Base-by-base conservation (phyloP, 2,888 invertebrate genomes). In the Phyllotreta striolata region DNA sequence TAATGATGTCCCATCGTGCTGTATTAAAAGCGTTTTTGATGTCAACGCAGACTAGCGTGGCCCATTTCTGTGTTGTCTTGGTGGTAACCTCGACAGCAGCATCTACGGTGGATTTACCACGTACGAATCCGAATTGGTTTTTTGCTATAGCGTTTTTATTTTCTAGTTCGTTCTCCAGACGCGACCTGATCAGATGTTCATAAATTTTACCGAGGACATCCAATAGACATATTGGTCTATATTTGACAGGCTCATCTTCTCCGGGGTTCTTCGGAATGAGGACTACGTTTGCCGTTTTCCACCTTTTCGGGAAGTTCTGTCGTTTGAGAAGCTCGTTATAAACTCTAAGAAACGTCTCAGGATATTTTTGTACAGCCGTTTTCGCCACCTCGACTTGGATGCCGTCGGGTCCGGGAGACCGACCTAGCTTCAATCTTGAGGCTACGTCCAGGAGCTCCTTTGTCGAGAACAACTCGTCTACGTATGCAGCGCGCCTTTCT, bases 191-290 rank as follows among this genome's bases (percentile, higher is more conserved):
- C 8, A 64, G 13, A 7, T 57, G 52, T 54, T 64, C 65, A n/a
- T 41, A 54, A 7, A 64, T 41, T 39, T 64, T 64, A 34, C 6
- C 46, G 14, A 46, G 13, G 46, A 13, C 13, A 24, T 62, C 44
- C 1, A 57, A n/a, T 9, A 64, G 52, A 24, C 62, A 65, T 8
- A 63, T 47, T 37, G 62, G 62, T 39, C 62, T 64, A 40, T 35
- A 56, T 9, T 43, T 40, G 3, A 10, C 34, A 40, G 7, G 14
- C 24, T 46, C 46, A 24, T 13, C 46, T 14, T n/a, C 46, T 8
- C 6, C 9, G 8, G 35, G 37, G 8, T 14, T 38, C 13, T 56
- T 44, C 8, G 44, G 44, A 5, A 56, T 44, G 2, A 56, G 37
- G 8, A 4, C 24, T 6, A 56, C 37, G 44, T 56, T 56, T 5